Base-by-base conservation (phyloP, 2,888 invertebrate genomes). In the Slavum lentiscoides region DNA sequence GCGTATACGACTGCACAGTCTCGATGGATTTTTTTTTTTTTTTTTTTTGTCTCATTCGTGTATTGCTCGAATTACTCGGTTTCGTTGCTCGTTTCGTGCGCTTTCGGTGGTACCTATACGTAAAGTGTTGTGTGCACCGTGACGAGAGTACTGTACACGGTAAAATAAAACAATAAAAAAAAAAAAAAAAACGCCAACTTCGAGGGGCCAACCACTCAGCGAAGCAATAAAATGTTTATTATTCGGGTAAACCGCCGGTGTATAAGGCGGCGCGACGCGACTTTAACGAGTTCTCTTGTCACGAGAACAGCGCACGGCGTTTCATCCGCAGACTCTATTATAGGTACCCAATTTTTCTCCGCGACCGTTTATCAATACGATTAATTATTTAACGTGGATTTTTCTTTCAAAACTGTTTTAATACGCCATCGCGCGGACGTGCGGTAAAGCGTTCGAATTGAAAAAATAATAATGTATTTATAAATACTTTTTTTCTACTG, bases 161-260 rank as follows among this genome's bases (percentile, higher is more conserved):
- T 49, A 30, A 61, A 61, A 21, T 73, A 73, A 58, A 70, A 74
- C 17, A 74, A 64, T 37, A 74, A 5, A 66, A 23, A 70, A 74
- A 15, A 74, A 64, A 37, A 74, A 5, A 66, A 23, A 61, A 76
- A 68, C 59, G 55, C 13, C 59, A 76, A 68, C 61, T 69, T 69
- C 68, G 61, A 77, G 68, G 68, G 68, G 68, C 69, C 68, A 61
- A 37, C 69, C 76, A 69, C 76, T 77, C 76, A 6, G 76, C 58
- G 30, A 30, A 1, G 49, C 61, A 53, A 62, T 73, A 73, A 61
- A 73, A 17, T 19, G 13, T 62, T 30, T 5, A n/a, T 4, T 55
- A 55, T 11, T 2, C 6, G 4, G 4, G 19, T 13, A 15, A 11
- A 49, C 11, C n/a, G n/a, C n/a, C n/a, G n/a, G n/a, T n/a, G n/a